Evolutionary conservation across 2,888 invertebrate species (phyloP), one percentile per base, ranked within the genome.

Genomic region (Phlogophora meticulosa): DNA sequence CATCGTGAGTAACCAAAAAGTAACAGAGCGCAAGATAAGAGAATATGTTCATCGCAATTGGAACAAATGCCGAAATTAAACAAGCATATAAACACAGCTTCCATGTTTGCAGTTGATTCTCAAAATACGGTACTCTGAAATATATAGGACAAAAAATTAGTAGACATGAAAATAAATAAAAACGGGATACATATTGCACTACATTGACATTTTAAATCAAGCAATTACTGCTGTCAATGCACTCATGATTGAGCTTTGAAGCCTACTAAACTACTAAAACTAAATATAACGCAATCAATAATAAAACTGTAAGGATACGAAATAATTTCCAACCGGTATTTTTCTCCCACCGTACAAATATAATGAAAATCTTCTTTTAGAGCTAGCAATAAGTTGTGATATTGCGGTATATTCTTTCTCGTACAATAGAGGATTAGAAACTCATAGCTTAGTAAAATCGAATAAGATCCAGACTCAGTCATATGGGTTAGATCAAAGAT

Each of bases 311-410:
- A 46, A 17, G 1, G 15, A 40, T 43, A 7, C 15, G 7, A 24
- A 40, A 2, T 20, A 13, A 11, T n/a, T 15, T 46, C 61, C 22
- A 32, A 78, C 76, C 78, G 45, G 9, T 72, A 72, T 55, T 58
- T 76, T n/a, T 55, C 34, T n/a, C 67, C 76, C 7, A 7, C 56
- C 3, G 86, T 85, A 59, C 89, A 89, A 49, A 90, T 85, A 61
- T 88, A 91, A 40, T 81, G 52, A 72, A 91, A 92, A 81, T 93
- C 92, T 17, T 83, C 83, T 67, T 83, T 82, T 68, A 92, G 80
- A 7, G 80, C 76, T 52, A 67, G 62, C 36, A 91, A 64, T 0
- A 93, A 83, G 22, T 80, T 81, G 20, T 87, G 78, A 55, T 85
- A 92, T 28, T 90, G 79, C 1, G 69, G 62, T 28, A 86, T 60